These are phyloP conservation scores for Halictus rubicundus DNA, from an alignment of 1,140 invertebrate species.

Conservation along the genomic window DNA sequence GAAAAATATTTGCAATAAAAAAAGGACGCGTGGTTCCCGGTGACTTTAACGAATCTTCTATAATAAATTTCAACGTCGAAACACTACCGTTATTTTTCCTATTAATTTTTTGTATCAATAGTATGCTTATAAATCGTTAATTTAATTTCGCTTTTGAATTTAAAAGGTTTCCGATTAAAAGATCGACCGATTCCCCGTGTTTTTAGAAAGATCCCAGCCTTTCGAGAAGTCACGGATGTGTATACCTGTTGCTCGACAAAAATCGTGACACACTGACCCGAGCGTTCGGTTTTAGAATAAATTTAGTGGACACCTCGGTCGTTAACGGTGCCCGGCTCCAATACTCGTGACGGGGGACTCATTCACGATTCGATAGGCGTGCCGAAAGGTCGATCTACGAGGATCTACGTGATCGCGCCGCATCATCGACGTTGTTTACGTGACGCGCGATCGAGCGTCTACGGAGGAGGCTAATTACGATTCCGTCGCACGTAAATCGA, in stretches of 20 bases:
- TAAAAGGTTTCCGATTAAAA: neutral
- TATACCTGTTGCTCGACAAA: slow-evolving; percentile 47
- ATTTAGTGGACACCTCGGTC: slow-evolving; percentile 43
- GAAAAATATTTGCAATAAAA: too few species aligned
- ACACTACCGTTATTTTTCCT: too few species aligned
- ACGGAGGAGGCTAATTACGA: slow-evolving; percentile 11
- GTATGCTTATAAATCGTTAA: too few species aligned
- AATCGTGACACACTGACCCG: slow-evolving; percentile 70
- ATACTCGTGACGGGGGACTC: slow-evolving; percentile 35
- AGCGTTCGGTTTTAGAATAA: slow-evolving; percentile 61
- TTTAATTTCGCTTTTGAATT: neutral
- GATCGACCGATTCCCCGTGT: neutral
- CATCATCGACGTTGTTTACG: slow-evolving; percentile 20
- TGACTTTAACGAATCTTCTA: too few species aligned
- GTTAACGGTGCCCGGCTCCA: slow-evolving; percentile 10
- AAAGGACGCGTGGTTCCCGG: too few species aligned
- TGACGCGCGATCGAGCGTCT: neutral
- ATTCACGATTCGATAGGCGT: slow-evolving; percentile 56
- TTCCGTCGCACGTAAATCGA: slow-evolving; percentile 25
- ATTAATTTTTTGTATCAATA: too few species aligned
- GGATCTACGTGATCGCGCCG: neutral
- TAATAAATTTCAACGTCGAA: too few species aligned
- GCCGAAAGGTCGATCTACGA: slow-evolving; percentile 12
- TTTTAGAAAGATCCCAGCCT: slow-evolving; percentile 2
- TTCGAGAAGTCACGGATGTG: neutral